Conservation (phyloP, 2,888 invertebrate genomes). For the Andrena hattorfiana region DNA sequence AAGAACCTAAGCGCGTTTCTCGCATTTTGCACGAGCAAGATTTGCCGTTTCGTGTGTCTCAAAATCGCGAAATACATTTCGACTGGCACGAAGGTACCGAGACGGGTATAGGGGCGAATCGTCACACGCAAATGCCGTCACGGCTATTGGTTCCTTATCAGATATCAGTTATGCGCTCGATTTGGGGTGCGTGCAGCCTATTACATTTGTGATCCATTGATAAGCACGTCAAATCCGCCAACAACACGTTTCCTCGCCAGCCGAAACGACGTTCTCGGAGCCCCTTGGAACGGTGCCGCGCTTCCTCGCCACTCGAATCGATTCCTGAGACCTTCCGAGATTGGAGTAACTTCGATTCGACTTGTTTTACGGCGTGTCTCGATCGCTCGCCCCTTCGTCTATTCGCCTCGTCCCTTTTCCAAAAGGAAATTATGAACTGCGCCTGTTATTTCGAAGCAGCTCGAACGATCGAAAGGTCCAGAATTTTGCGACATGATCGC, state of each 20-base stretch:
- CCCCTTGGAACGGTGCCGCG: slow-evolving; percentile 49
- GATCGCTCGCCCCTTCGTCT: slow-evolving; percentile 45
- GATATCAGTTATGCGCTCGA: slow-evolving; percentile 79
- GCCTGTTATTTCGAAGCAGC: background rate
- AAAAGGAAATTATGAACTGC: slow-evolving; percentile 49
- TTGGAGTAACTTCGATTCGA: slow-evolving; percentile 75
- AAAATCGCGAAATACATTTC: slow-evolving; percentile 43
- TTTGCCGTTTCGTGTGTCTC: slow-evolving; percentile 28
- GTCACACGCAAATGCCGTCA: slow-evolving; percentile 65
- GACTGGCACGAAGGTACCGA: slow-evolving; percentile 28
- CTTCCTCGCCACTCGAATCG: slow-evolving; percentile 73
- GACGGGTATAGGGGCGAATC: slow-evolving; percentile 47
- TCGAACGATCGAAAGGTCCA: background rate
- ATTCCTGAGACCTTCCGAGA: slow-evolving; percentile 77
- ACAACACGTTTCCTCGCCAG: slow-evolving; percentile 69
- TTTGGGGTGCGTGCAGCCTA: slow-evolving; percentile 80
- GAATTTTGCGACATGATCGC: background rate
- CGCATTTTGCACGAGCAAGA: slow-evolving; percentile 7
- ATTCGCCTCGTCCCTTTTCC: slow-evolving; percentile 31
- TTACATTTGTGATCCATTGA: slow-evolving; percentile 82
- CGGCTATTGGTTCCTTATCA: slow-evolving; percentile 75
- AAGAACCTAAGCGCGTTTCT: slow-evolving; percentile 10
- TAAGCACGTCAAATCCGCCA: slow-evolving; percentile 83
- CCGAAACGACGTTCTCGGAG: slow-evolving; percentile 64
- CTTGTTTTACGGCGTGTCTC: slow-evolving; percentile 64